Evolutionary conservation across 2,888 invertebrate genomes (phyloP).

Genomic region (Tachina fera): DNA sequence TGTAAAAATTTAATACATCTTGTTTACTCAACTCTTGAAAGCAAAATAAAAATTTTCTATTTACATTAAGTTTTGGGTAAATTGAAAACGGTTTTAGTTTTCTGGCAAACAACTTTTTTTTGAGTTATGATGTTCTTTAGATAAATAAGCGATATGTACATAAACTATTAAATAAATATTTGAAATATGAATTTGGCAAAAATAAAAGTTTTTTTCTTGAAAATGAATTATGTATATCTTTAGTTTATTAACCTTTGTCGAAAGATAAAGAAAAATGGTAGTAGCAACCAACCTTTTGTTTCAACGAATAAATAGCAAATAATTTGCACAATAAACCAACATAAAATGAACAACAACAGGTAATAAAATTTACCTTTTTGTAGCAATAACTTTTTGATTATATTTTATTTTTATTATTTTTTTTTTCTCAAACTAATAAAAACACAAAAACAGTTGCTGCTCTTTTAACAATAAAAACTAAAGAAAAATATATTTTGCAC

Average conservation of each 20-base stretch:
- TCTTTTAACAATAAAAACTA: slow-evolving; percentile 55
- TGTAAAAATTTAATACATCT: too few relatives aligned
- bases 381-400: slow-evolving; percentile 41
- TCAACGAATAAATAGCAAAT: slow-evolving; percentile 35
- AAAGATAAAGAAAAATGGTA: neutral
- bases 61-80: too few relatives aligned
- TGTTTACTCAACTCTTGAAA: too few relatives aligned
- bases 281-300: slow-evolving; percentile 55
- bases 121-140: too few relatives aligned
- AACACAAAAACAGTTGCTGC: slow-evolving; percentile 25
- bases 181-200: neutral
- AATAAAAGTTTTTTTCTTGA: neutral
- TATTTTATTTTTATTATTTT: slow-evolving; percentile 17
- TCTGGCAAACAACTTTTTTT: too few relatives aligned
- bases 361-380: slow-evolving; percentile 45
- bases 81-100: too few relatives aligned
- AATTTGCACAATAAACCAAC: slow-evolving; percentile 45
- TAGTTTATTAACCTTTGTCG: slow-evolving; percentile 51
- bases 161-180: too few relatives aligned
- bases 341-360: slow-evolving; percentile 33
- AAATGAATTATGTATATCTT: slow-evolving; percentile 20
- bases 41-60: too few relatives aligned
- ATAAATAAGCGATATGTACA: too few relatives aligned
- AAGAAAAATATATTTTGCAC: slow-evolving; percentile 10
- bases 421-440: slow-evolving; percentile 23